Base-by-base conservation (phyloP, 2,113 vertebrate species). In the Sorex fumeus region DNA sequence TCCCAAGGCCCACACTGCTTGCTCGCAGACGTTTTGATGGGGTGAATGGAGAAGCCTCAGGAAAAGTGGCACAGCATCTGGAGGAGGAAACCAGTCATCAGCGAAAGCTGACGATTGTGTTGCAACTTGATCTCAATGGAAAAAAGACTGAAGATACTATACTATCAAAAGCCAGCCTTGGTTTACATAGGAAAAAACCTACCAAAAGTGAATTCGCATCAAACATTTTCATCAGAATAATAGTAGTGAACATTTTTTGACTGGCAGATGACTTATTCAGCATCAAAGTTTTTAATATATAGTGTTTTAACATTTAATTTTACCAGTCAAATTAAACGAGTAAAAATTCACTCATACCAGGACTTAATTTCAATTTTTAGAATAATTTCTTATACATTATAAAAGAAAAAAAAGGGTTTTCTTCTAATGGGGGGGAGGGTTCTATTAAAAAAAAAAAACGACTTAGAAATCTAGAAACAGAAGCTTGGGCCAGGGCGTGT, bases 11-110 rank as follows among this genome's bases (percentile, higher is more conserved):
- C 99, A 99, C 32, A 99, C 99, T 0, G 99, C 99, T 97, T 99
- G 99, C 95, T 99, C 99, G 90, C 99, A 99, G 94, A 99, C 99
- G 92, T 99, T 99, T 98, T 99, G 99, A 97, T 99, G 99, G 83
- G 99, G 98, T 91, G 99, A 99, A 95, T 99, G 98, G 90, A 99
- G 98, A 97, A 99, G 98, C 96, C 98, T 98, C 97, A 99, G 97
- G 97, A 99, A 99, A 90, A 99, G 98, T 1, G 99, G 99, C 87
- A 99, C 99, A 96, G 99, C 99, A 97, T 99, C 99, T 99, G 34
- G 84, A 96, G 27, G 93, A 97, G 97, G 90, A 95, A 0, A 53
- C 15, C 84, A 32, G n/a, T 0, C 28, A 62, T 0, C 23, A 84
- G 70, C 88, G 78, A 60, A 45, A 57, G 60, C 60, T 60, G 27